phyloP scores from a whole-genome alignment of 2,888 invertebrate genomes.

The Ceriagrion tenellum region DNA sequence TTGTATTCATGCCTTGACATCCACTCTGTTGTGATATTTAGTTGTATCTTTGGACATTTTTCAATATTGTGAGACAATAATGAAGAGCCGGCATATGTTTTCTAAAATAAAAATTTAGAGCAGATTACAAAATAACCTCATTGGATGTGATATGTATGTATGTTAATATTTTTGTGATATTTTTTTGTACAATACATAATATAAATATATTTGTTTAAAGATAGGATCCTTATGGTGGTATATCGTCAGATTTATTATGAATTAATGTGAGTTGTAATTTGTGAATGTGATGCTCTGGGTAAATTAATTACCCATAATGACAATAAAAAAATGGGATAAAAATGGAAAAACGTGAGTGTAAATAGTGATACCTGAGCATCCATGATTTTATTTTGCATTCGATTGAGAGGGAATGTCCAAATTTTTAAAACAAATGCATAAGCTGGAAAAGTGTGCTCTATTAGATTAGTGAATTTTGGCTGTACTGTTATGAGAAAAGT shows the following conservation, averaged over 20 bases:
- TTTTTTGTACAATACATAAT: constrained; percentile 58
- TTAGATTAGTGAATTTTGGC: constrained; percentile 39
- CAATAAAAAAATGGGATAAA: constrained; percentile 42
- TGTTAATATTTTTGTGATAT: constrained; percentile 68
- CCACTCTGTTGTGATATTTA: constrained; percentile 61
- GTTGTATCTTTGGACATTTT: constrained; percentile 55
- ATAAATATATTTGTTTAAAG: constrained; percentile 53
- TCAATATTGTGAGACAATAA: constrained; percentile 60
- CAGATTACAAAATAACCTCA: constrained; percentile 66
- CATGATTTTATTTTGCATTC: constrained; percentile 15
- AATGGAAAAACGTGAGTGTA: background rate
- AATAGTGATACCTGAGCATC: background rate
- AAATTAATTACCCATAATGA: background rate
- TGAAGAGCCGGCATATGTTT: constrained; percentile 67
- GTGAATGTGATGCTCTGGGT: constrained; percentile 52
- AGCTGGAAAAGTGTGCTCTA: constrained; percentile 45
- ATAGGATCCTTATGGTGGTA: constrained; percentile 52
- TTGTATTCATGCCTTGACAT: constrained; percentile 59
- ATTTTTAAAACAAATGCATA: constrained; percentile 3
- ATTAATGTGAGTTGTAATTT: constrained; percentile 51
- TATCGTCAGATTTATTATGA: constrained; percentile 40
- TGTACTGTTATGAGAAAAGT: constrained; percentile 13
- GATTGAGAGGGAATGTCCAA: background rate
- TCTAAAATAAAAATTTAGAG: constrained; percentile 59
- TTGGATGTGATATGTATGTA: constrained; percentile 65